Evolutionary conservation across 2,113 vertebrate species (phyloP).

Genomic region (Zapornia atra): DNA sequence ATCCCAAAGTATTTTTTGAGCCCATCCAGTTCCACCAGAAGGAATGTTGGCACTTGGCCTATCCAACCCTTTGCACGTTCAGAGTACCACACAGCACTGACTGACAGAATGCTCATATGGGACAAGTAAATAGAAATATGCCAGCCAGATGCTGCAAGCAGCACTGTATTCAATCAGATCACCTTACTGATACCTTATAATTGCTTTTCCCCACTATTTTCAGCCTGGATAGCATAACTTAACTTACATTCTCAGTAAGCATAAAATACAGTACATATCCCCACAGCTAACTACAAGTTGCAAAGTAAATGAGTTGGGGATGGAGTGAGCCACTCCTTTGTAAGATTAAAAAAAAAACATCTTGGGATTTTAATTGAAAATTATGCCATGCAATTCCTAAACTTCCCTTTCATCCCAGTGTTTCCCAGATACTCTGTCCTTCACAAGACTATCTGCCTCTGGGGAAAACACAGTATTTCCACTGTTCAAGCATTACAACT

Average conservation of each 20-base stretch:
- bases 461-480: neutral
- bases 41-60: neutral
- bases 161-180: neutral
- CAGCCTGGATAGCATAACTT: neutral
- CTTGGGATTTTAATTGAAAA: neutral
- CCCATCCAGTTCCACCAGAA: neutral
- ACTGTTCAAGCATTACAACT: neutral
- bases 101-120: accelerated
- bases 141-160: neutral
- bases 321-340: neutral
- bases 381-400: neutral
- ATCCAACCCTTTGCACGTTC: neutral
- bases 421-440: neutral
- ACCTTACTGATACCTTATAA: neutral
- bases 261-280: neutral
- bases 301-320: neutral
- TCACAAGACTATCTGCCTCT: neutral
- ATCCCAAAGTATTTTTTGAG: neutral
- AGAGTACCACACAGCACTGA: neutral
- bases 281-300: neutral
- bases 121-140: neutral
- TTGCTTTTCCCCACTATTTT: neutral
- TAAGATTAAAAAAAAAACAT: neutral
- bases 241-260: neutral
- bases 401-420: neutral